Evolutionary conservation across 1,140 invertebrate species (phyloP).

Genomic region (Lithobius niger): DNA sequence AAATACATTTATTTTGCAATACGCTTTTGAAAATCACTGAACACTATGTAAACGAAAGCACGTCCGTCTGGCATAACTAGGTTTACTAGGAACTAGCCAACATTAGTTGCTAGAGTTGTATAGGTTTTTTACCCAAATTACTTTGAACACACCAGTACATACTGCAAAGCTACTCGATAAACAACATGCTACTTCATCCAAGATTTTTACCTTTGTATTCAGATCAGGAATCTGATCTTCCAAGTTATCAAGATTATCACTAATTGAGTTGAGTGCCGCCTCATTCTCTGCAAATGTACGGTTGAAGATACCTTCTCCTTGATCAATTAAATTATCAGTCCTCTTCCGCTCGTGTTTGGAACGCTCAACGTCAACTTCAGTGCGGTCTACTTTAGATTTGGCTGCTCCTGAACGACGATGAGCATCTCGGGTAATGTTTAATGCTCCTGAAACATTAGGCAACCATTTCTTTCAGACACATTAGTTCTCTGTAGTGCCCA

Average conservation of each 20-base stretch:
- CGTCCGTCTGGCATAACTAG: too few relatives aligned
- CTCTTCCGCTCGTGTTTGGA: conserved; percentile 67
- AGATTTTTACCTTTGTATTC: conserved; percentile 47
- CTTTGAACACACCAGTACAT: too few relatives aligned
- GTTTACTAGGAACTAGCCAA: too few relatives aligned
- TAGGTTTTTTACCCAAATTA: too few relatives aligned
- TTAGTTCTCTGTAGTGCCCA: not conserved
- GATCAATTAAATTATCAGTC: conserved; percentile 61
- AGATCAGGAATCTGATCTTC: conserved; percentile 61
- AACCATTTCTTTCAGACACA: not conserved
- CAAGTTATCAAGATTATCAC: conserved; percentile 48
- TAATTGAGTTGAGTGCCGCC: conserved; percentile 47
- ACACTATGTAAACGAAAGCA: too few relatives aligned
- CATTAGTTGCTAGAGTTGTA: too few relatives aligned
- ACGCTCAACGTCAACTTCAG: conserved; percentile 42
- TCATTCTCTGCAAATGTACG: conserved; percentile 46
- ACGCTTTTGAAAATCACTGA: too few relatives aligned
- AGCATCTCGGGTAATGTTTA: conserved; percentile 75
- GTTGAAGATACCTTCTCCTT: conserved; percentile 52
- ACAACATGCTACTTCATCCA: too few relatives aligned
- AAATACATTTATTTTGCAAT: too few relatives aligned
- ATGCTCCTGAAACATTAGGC: conserved; percentile 45
- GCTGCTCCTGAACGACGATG: conserved; percentile 50
- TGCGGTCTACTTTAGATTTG: conserved; percentile 44
- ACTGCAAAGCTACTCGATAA: too few relatives aligned